A percentile compares a stretch with the other conserved stretches of the same genome.
phyloP scores from a whole-genome alignment of 2,113 vertebrate species.

The Astur gentilis region DNA sequence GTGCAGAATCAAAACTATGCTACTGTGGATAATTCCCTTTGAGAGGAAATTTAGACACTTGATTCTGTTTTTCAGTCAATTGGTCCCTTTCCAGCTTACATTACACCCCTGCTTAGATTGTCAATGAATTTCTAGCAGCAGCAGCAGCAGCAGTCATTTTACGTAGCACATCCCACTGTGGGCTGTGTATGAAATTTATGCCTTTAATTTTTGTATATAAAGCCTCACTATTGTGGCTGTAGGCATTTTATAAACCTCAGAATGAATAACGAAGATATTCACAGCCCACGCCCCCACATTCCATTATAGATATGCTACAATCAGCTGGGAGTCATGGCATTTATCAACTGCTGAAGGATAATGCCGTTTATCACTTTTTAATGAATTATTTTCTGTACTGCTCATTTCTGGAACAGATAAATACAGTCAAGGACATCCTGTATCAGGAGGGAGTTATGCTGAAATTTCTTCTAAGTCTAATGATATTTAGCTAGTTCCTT shows the following conservation, averaged over 20 bases:
- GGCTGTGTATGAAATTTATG: constrained; percentile 33
- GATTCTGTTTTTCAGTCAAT: background rate
- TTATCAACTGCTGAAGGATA: constrained; percentile 52
- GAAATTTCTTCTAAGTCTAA: constrained; percentile 1
- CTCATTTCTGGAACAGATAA: constrained; percentile 38
- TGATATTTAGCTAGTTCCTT: background rate
- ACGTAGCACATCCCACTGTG: background rate
- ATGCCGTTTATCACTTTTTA: constrained; percentile 54
- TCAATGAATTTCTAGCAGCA: constrained; percentile 10
- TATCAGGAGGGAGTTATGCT: background rate
- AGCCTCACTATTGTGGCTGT: background rate
- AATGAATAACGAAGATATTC: constrained; percentile 8
- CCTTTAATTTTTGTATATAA: constrained; percentile 44
- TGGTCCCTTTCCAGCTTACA: background rate
- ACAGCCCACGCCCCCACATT: background rate
- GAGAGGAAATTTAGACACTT: background rate
- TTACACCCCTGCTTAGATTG: background rate
- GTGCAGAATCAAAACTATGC: background rate
- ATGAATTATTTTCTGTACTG: constrained; percentile 48
- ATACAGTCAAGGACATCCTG: constrained; percentile 33
- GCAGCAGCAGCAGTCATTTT: background rate
- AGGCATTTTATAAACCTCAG: constrained; percentile 26
- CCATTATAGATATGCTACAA: constrained; percentile 29
- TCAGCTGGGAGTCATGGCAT: background rate
- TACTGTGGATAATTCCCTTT: background rate